These are phyloP conservation scores for Alethe castanea DNA, from an alignment of 2,113 vertebrate genomes.

Conservation along the genomic window DNA sequence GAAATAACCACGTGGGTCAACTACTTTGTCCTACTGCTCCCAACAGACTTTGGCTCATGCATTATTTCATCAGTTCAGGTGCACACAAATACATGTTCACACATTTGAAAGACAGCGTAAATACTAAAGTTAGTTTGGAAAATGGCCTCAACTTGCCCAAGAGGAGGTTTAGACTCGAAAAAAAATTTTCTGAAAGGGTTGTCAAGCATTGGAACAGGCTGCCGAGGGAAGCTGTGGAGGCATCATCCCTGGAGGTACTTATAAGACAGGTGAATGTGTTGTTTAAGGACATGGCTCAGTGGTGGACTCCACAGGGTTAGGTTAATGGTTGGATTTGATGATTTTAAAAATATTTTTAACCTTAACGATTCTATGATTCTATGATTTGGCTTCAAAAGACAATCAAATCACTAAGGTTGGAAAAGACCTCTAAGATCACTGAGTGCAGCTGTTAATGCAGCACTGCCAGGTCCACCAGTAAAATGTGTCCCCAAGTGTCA, in stretches of 20 bases:
- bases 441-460: rapidly evolving
- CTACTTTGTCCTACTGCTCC: background rate
- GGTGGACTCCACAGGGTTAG: background rate
- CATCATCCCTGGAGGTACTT: background rate
- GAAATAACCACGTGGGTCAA: background rate
- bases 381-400: background rate
- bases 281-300: background rate
- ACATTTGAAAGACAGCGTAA: background rate
- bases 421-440: background rate
- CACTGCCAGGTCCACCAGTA: background rate
- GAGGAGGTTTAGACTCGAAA: background rate
- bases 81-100: background rate
- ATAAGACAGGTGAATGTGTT: background rate
- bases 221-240: background rate
- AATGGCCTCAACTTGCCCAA: background rate
- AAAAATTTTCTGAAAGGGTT: background rate
- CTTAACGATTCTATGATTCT: background rate
- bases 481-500: background rate
- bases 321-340: background rate
- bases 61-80: background rate
- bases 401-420: background rate
- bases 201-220: background rate
- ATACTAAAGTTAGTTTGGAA: background rate
- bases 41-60: background rate
- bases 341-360: background rate